These are phyloP conservation scores for Glaucomys volans DNA, from an alignment of 2,113 vertebrate genomes.

Conservation along the genomic window DNA sequence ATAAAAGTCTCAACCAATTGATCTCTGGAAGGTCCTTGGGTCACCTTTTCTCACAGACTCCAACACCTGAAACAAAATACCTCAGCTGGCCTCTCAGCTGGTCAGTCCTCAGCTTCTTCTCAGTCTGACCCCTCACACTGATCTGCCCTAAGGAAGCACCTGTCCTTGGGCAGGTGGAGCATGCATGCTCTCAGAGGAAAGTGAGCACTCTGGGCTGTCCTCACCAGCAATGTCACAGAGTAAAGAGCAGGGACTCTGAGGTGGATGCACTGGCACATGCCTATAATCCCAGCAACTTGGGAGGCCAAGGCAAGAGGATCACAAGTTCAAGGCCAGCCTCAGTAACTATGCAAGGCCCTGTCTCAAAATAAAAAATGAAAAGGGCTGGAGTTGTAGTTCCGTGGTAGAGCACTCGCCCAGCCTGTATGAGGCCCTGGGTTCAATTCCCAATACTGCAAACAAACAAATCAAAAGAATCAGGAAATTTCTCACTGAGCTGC, in stretches of 20 bases:
- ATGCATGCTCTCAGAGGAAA: background rate
- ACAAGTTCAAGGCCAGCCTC: background rate
- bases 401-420: background rate
- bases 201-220: background rate
- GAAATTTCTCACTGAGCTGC: background rate
- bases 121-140: accelerated
- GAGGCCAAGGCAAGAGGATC: background rate
- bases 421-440: background rate
- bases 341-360: background rate
- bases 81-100: background rate
- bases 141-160: background rate
- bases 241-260: background rate
- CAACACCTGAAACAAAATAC: background rate
- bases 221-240: accelerated
- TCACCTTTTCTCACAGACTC: background rate
- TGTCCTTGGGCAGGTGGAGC: background rate
- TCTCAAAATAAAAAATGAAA: background rate
- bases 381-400: background rate
- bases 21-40: background rate
- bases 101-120: background rate
- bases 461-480: background rate
- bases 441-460: background rate
- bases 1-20: background rate
- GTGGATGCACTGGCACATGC: too few species aligned
- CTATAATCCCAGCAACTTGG: background rate